These are phyloP conservation scores for Luperina nickerlii DNA, from an alignment of 2,888 invertebrate genomes.

Conservation along the genomic window DNA sequence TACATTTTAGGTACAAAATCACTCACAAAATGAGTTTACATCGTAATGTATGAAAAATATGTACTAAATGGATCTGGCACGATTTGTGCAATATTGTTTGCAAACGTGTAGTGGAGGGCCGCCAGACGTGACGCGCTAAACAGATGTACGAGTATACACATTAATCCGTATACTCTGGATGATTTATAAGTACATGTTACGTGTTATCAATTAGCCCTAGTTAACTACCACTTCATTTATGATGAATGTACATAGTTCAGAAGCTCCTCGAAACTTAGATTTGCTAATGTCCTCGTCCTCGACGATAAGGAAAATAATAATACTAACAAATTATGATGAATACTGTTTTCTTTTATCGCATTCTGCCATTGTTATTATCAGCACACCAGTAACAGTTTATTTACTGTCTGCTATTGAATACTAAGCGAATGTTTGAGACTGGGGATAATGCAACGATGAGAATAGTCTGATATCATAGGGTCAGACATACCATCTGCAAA, in stretches of 20 bases:
- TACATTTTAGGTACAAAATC: conserved; percentile 44
- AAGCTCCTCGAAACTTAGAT: conserved; percentile 30
- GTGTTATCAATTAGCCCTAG: conserved; percentile 59
- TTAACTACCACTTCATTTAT: conserved; percentile 56
- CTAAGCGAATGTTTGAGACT: conserved; percentile 8
- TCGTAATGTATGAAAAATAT: conserved; percentile 63
- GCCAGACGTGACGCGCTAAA: conserved; percentile 60
- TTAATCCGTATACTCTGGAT: conserved; percentile 57
- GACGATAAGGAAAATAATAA: conserved; percentile 37
- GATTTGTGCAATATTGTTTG: conserved; percentile 65
- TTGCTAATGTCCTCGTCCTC: conserved; percentile 28
- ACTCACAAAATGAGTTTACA: conserved; percentile 47
- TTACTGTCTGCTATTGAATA: conserved; percentile 27
- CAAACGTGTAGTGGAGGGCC: conserved; percentile 53
- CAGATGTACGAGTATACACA: conserved; percentile 51
- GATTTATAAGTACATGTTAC: conserved; percentile 61
- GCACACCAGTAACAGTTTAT: conserved; percentile 26
- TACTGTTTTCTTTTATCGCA: conserved; percentile 36
- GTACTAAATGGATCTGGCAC: conserved; percentile 62
- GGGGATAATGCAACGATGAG: conserved; percentile 13
- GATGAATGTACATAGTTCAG: conserved; percentile 52
- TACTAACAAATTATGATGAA: conserved; percentile 17
- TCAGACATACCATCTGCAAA: conserved; percentile 7
- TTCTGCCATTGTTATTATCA: conserved; percentile 24
- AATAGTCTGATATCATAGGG: conserved; percentile 5